Evolutionary conservation across 2,888 invertebrate genomes (phyloP), one percentile per base, ranked within the genome.

Genomic region (Sinohyriopsis cumingii): DNA sequence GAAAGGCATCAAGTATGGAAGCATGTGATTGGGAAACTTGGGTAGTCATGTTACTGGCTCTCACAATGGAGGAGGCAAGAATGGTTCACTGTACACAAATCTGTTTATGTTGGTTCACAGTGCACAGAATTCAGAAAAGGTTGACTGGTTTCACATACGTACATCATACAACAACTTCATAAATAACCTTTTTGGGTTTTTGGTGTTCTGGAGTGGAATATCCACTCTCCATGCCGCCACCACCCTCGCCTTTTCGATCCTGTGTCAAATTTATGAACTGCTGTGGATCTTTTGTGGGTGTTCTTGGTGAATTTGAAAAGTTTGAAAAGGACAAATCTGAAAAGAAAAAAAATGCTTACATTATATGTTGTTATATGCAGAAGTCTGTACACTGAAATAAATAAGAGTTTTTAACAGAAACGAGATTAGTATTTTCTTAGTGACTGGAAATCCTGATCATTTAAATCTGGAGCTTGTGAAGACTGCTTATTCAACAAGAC

Each of bases 121-220:
- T 45, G 45, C 45, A 45, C 15, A 45, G 45, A 45, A 45, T 45
- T 59, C 57, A 59, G 45, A 53, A 65, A 59, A 55, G 59, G 56
- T 19, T 57, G 59, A 65, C 59, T 57, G 57, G 24, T 53, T 65
- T 45, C 57, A 65, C 65, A 55, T 12, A 45, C 15, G 57, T 59
- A 73, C 64, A 80, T 85, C 84, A 88, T 75, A 88, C 88, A 80
- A 88, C 85, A 78, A 88, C 88, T 83, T 88, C 88, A 74, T 88
- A 88, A 72, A 88, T 88, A 80, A 88, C 88, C 86, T 88, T 88
- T 85, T 87, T 88, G 63, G 88, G 88, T 80, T 86, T 86, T 54
- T 77, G 76, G 22, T 78, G 78, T 59, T 86, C 87, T 0, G 82
- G 84, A 3, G 85, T 84, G 12, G 84, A 84, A 68, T 85, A 84